Percentiles rank a stretch among this genome's conserved stretches.
These are phyloP conservation scores for Gobionotothen gibberifrons DNA, from an alignment of 2,797 vertebrate species.

Conservation along the genomic window DNA sequence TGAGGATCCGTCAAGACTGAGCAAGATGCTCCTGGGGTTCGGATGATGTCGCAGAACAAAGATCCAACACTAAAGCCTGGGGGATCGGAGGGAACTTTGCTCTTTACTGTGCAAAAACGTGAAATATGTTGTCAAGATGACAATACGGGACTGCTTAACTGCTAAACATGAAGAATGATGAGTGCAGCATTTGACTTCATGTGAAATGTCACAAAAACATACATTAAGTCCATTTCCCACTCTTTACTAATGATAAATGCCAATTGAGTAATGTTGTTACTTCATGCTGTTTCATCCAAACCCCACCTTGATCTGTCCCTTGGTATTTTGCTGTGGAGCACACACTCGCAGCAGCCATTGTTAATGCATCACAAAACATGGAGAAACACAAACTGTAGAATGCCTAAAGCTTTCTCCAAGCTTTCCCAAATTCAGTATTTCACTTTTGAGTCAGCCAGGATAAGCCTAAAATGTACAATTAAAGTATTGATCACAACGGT, in stretches of 20 bases:
- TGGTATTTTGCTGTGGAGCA: conserved; percentile 95
- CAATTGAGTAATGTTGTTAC: conserved; percentile 60
- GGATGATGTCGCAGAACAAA: conserved; percentile 85
- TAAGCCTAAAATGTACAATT: conserved; percentile 88
- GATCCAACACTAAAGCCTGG: conserved; percentile 65
- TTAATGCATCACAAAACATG: conserved; percentile 89
- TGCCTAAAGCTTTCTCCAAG: conserved; percentile 92
- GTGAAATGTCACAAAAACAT: conserved; percentile 48
- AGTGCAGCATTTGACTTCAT: conserved; percentile 45
- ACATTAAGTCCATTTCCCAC: conserved; percentile 22
- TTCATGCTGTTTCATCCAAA: conserved; percentile 89
- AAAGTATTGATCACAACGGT: conserved; percentile 82
- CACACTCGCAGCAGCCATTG: conserved; percentile 98
- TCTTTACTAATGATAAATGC: conserved; percentile 35
- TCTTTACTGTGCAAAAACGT: conserved; percentile 57
- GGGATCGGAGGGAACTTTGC: conserved; percentile 60
- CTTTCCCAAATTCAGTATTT: conserved; percentile 89
- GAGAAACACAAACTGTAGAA: conserved; percentile 85
- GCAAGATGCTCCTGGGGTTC: conserved; percentile 89
- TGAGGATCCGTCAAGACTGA: conserved; percentile 86
- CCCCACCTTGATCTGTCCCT: conserved; percentile 92
- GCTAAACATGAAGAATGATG: conserved; percentile 47
- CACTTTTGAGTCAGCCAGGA: conserved; percentile 94
- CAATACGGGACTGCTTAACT: conserved; percentile 50
- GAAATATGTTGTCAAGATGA: conserved; percentile 54